Base-by-base conservation (phyloP, 1,140 invertebrate species). In the Penaeus japonicus region DNA sequence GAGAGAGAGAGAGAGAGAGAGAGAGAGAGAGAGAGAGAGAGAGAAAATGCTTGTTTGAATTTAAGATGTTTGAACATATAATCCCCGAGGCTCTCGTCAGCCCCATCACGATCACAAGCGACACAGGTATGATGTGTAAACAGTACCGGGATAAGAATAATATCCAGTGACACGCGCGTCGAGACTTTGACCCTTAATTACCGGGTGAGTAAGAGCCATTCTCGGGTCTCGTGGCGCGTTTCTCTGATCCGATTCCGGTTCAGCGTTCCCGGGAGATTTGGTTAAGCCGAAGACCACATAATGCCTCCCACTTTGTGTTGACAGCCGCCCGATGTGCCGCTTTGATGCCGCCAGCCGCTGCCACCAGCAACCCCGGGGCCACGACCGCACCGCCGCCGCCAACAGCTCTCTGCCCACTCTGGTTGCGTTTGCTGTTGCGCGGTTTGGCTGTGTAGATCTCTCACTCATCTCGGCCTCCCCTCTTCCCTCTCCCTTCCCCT, bases 231-330 rank as follows among this genome's bases (percentile, higher is more conserved):
- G 81, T 22, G 57, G n/a, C n/a, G 81, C 57, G 57, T 20, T 55
- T 17, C 55, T 39, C 27, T 47, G 47, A 84, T 73, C 82, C 82
- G 62, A 73, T 73, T 84, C 59, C 82, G 32, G 32, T 24, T 27
- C 27, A 84, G 62, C 82, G 47, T 84, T 84, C 82, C 82, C 35
- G 82, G 82, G 82, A 84, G 82, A 84, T 84, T 84, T 70, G 62
- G 62, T 84, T 84, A 84, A 84, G 82, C 82, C 65, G 82, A 84
- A 84, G 82, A 84, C 82, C 82, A 84, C 82, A 84, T 84, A 84
- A 84, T 84, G 82, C 82, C 82, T 53, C 47, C 82, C 82, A 73
- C 82, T 84, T 70, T 84, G 82, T 84, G 82, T 84, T 84, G 82
- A 73, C 82, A 84, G 39, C 82, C 82, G 82, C 82, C 82, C 27